Evolutionary conservation across 1,140 invertebrate species (phyloP).

Genomic region (Acromyrmex heyeri): DNA sequence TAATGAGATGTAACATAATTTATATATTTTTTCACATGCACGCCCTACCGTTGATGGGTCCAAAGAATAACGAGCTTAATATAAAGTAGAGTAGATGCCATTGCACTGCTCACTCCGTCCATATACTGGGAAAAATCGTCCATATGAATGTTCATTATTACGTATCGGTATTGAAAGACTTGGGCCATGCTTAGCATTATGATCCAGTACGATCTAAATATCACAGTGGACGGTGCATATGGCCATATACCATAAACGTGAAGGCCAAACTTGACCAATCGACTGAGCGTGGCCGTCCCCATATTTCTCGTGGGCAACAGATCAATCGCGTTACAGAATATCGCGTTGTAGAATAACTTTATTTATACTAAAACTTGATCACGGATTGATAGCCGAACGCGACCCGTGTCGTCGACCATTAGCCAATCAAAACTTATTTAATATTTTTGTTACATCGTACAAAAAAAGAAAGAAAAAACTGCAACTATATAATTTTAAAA

Average conservation of each 20-base stretch:
- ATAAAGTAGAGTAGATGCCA: conserved; percentile 9
- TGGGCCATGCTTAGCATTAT: conserved; percentile 26
- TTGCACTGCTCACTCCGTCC: conserved; percentile 42
- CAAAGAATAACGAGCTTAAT: conserved; percentile 50
- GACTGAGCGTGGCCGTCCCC: neutral
- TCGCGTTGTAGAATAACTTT: neutral
- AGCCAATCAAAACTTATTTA: neutral
- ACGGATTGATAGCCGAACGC: neutral
- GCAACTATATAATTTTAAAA: neutral
- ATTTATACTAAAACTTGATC: neutral
- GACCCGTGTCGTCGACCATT: neutral
- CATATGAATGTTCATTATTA: conserved; percentile 35
- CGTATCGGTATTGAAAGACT: conserved; percentile 45
- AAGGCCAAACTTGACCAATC: neutral
- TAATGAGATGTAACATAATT: neutral
- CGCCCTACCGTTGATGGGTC: conserved; percentile 26
- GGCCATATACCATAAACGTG: conserved; percentile 28
- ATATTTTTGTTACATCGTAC: neutral
- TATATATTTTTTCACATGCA: neutral
- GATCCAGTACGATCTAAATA: conserved; percentile 37
- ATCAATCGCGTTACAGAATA: neutral
- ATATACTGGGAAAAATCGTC: conserved; percentile 41
- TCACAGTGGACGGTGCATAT: neutral
- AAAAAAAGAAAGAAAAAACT: neutral
- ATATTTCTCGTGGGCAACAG: neutral